Conservation (phyloP, 2,113 vertebrate genomes). For the Delphinapterus leucas region DNA sequence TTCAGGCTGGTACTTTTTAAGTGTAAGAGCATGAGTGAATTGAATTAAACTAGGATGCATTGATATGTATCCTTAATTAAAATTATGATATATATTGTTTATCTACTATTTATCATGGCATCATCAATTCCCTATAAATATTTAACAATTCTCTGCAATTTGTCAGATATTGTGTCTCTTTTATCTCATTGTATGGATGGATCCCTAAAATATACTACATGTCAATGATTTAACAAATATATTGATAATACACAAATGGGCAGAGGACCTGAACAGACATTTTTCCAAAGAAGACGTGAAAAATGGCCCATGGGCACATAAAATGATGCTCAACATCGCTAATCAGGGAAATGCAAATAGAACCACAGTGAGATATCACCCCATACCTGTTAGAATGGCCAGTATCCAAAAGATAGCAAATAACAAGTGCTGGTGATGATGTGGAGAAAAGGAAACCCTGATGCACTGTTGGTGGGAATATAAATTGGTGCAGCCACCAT, state of each 20-base stretch:
- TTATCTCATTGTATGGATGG: not conserved
- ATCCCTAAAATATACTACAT: not conserved
- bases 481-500: not conserved
- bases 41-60: not conserved
- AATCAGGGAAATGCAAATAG: not conserved
- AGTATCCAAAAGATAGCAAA: not conserved
- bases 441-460: not conserved
- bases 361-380: not conserved
- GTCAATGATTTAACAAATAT: not conserved
- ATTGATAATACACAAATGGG: not conserved
- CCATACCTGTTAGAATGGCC: not conserved
- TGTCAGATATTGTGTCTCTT: not conserved
- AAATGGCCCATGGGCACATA: not conserved
- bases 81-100: not conserved
- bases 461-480: not conserved
- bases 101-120: not conserved
- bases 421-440: not conserved
- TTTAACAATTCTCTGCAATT: conserved; percentile 10
- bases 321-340: not conserved
- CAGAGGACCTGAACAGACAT: not conserved
- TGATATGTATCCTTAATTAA: not conserved
- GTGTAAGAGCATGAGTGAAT: not conserved
- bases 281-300: not conserved
- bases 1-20: not conserved
- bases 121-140: not conserved